These are phyloP conservation scores for Pteria penguin DNA, from an alignment of 2,888 invertebrate genomes.

Conservation along the genomic window DNA sequence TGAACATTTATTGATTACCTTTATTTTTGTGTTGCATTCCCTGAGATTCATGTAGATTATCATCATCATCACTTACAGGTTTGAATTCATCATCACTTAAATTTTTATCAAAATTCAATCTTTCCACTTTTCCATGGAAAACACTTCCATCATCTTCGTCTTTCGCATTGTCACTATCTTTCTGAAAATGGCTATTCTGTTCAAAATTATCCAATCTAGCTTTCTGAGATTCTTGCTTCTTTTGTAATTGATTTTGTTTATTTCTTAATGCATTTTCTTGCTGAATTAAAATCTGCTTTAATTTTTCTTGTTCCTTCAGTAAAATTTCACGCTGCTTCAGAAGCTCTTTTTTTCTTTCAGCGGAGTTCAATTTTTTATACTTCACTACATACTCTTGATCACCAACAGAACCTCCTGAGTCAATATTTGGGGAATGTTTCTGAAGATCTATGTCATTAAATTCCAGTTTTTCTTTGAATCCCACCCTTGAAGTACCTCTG, in stretches of 20 bases:
- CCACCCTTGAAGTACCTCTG: slow-evolving; percentile 44
- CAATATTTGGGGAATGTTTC: slow-evolving; percentile 51
- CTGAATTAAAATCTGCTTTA: slow-evolving; percentile 60
- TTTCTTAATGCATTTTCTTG: slow-evolving; percentile 62
- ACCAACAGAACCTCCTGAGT: slow-evolving; percentile 35
- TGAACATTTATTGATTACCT: too few relatives aligned
- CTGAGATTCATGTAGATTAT: slow-evolving; percentile 3
- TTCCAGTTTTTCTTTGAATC: slow-evolving; percentile 54
- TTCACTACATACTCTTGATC: slow-evolving; percentile 56
- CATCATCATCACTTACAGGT: slow-evolving; percentile 7
- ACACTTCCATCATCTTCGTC: slow-evolving; percentile 32
- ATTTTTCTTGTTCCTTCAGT: slow-evolving; percentile 66
- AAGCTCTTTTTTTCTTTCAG: slow-evolving; percentile 63
- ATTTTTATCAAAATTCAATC: slow-evolving; percentile 37
- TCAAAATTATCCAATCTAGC: slow-evolving; percentile 58
- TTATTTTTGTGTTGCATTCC: too few relatives aligned
- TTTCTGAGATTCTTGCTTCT: slow-evolving; percentile 53
- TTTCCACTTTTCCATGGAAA: slow-evolving; percentile 38
- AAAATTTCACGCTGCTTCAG: slow-evolving; percentile 63
- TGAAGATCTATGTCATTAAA: slow-evolving; percentile 39
- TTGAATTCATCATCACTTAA: slow-evolving; percentile 28
- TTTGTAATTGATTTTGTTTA: slow-evolving; percentile 54
- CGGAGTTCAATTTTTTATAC: slow-evolving; percentile 63
- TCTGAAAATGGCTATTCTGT: slow-evolving; percentile 54
- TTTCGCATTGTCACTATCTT: slow-evolving; percentile 33